phyloP scores from a whole-genome alignment of 1,140 invertebrate genomes.

The Cydia pomonella region DNA sequence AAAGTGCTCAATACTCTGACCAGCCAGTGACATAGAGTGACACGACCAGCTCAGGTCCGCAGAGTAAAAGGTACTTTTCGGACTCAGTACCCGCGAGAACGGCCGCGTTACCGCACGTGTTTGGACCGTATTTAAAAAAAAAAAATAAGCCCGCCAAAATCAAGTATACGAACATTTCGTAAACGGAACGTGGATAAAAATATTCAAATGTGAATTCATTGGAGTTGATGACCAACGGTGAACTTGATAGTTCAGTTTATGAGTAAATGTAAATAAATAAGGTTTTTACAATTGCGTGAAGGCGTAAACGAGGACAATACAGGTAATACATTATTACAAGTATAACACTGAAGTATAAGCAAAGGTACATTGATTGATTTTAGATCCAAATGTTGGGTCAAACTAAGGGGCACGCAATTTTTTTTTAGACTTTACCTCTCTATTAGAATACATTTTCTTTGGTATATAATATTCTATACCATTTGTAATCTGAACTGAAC shows the following conservation, averaged over 20 bases:
- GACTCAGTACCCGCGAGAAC: constrained; percentile 65
- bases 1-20: constrained; percentile 46
- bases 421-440: too few species aligned
- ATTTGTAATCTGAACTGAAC: neutral
- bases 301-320: constrained; percentile 17
- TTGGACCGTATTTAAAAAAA: neutral
- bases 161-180: constrained; percentile 20
- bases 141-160: constrained; percentile 23
- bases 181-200: constrained; percentile 26
- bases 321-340: constrained; percentile 26
- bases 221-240: constrained; percentile 22
- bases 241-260: constrained; percentile 21
- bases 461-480: too few species aligned
- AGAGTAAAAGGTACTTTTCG: constrained; percentile 63
- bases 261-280: constrained; percentile 9
- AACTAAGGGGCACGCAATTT: too few species aligned
- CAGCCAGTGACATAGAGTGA: constrained; percentile 56
- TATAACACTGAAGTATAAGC: neutral
- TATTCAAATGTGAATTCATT: constrained; percentile 12
- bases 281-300: constrained; percentile 28
- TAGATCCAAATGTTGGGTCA: too few species aligned
- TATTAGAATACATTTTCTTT: too few species aligned
- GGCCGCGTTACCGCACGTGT: constrained; percentile 52
- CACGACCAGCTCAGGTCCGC: constrained; percentile 39
- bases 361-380: too few species aligned